Conservation (phyloP, 2,888 invertebrate genomes). For the Pseudococcus longispinus region DNA sequence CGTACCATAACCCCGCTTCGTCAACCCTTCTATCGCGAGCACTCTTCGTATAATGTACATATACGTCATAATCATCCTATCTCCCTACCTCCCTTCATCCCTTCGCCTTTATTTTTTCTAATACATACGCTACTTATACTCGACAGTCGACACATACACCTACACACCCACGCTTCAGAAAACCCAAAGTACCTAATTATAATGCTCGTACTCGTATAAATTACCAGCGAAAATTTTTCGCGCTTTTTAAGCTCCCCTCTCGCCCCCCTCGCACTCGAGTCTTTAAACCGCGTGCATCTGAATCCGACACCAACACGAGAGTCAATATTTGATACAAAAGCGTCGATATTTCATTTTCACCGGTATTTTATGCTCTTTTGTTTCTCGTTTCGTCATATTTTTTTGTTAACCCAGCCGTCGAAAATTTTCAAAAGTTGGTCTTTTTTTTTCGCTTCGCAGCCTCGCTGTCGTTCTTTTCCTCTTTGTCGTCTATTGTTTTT, state of each 20-base stretch:
- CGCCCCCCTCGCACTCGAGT: background rate
- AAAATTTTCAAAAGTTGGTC: background rate
- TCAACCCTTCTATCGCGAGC: background rate
- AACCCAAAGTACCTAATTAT: background rate
- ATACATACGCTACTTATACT: background rate
- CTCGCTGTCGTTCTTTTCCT: background rate
- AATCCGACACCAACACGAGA: background rate
- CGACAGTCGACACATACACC: no score
- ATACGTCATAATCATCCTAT: background rate
- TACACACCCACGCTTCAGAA: background rate
- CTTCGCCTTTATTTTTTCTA: background rate
- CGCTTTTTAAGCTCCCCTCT: background rate
- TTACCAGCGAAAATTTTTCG: background rate
- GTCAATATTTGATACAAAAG: slow-evolving; percentile 3
- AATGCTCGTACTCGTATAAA: background rate
- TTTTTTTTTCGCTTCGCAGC: background rate
- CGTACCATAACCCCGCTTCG: background rate
- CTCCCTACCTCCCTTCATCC: background rate
- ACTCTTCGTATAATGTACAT: background rate
- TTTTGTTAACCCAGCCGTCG: background rate
- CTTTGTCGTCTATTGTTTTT: background rate
- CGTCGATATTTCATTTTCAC: background rate
- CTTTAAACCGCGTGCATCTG: background rate
- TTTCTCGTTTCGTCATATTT: background rate
- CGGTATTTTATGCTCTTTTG: background rate